Evolutionary conservation across 2,113 vertebrate species (phyloP), one percentile per base, ranked within the genome.

Genomic region (Blennius ocellaris): DNA sequence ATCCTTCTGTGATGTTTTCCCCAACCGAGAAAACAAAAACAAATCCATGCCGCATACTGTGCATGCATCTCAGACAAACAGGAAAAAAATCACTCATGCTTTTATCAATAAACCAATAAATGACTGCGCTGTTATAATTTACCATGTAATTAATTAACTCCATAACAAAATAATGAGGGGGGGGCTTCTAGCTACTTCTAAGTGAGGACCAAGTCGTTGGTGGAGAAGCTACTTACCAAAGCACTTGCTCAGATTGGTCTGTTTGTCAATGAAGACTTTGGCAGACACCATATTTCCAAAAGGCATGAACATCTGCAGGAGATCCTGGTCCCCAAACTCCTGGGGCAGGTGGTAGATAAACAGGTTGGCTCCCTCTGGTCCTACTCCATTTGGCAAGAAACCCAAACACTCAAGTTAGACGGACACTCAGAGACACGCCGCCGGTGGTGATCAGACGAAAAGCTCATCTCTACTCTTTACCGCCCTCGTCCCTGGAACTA

Each of bases 191-290:
- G 21, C 21, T 30, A 30, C 21, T 30, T 30, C 21, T 30, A 30
- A 30, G 21, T 30, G 21, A 30, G 21, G 21, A 30, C 21, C 4
- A 4, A 30, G 21, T 30, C 4, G 21, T 30, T 30, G 2, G 21
- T 30, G 2, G 21, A 30, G 21, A 30, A 30, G 4, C 21, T 78
- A 93, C 97, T 87, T 94, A 99, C 97, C 97, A 94, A 99, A 99
- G 95, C 97, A 99, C 95, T 99, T 99, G 97, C 97, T 99, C 93
- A 99, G 94, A 95, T 99, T 99, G 95, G 97, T 99, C 96, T 99
- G 97, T 96, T 99, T 99, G 94, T 99, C 97, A 92, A 99, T 98
- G 94, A 99, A 99, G 94, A 99, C 97, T 97, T 99, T 99, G 95
- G 97, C 96, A 94, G 97, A 99, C 92, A 99, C 97, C 93, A 99